Conservation (phyloP, 2,888 invertebrate species). For the Eupithecia subumbrata region DNA sequence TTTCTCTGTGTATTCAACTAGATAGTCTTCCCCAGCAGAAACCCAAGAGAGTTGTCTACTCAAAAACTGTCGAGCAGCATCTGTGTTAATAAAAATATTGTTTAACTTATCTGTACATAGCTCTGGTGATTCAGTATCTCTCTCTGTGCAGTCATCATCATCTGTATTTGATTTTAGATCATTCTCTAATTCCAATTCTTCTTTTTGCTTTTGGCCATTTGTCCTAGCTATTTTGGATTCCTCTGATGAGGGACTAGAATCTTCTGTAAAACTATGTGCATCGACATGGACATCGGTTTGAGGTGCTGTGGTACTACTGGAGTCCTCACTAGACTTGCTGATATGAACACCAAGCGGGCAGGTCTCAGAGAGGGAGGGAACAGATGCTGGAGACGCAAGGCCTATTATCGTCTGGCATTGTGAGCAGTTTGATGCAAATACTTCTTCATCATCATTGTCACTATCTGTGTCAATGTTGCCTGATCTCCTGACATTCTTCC, state of each 20-base stretch:
- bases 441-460: constrained; percentile 85
- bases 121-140: constrained; percentile 59
- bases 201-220: constrained; percentile 65
- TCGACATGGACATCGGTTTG: constrained; percentile 83
- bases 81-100: constrained; percentile 90
- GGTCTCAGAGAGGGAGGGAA: constrained; percentile 85
- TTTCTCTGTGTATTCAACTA: constrained; percentile 87
- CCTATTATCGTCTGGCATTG: constrained; percentile 85
- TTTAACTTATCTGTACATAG: constrained; percentile 79
- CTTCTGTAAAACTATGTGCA: constrained; percentile 82
- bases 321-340: constrained; percentile 85
- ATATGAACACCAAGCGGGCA: constrained; percentile 86
- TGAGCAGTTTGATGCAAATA: constrained; percentile 87
- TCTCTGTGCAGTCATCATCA: constrained; percentile 59
- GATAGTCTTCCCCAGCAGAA: constrained; percentile 87
- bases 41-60: constrained; percentile 90
- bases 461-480: constrained; percentile 85
- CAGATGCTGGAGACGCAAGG: constrained; percentile 83
- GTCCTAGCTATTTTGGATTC: constrained; percentile 80
- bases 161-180: constrained; percentile 56
- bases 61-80: constrained; percentile 90
- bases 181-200: constrained; percentile 55
- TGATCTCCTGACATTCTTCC: constrained; percentile 82
- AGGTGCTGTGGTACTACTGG: constrained; percentile 84
- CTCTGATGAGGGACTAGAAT: constrained; percentile 83